Conservation (phyloP, 2,113 vertebrate species). For the Sporophila hypoxantha region DNA sequence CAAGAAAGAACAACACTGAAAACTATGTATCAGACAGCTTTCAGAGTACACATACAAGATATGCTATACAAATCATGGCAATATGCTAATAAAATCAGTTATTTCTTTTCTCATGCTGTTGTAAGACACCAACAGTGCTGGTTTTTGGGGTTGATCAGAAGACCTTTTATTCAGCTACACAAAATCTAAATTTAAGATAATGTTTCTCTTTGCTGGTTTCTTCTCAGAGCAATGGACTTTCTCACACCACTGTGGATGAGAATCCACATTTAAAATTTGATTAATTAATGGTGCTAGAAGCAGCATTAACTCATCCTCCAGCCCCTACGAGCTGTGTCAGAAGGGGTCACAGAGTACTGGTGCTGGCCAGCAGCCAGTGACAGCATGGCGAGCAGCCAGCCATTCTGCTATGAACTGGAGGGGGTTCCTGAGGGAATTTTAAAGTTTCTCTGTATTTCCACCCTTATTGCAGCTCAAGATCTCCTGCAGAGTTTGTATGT, state of each 20-base stretch:
- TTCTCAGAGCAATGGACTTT: neutral
- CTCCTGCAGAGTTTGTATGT: neutral
- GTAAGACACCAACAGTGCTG: neutral
- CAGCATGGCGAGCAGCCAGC: neutral
- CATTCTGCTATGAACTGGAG: neutral
- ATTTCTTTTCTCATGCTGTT: neutral
- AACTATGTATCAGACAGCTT: neutral
- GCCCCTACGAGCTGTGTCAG: neutral
- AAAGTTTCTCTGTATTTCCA: neutral
- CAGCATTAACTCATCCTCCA: conserved; percentile 26
- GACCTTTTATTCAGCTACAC: neutral
- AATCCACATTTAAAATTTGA: neutral
- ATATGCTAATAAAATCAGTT: neutral
- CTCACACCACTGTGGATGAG: neutral
- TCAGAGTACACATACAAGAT: neutral
- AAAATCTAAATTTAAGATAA: neutral
- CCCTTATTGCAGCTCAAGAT: neutral
- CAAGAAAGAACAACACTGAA: neutral
- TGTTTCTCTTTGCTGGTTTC: neutral
- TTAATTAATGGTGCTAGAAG: neutral
- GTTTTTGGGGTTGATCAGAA: neutral
- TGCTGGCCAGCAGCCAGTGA: conserved; percentile 20
- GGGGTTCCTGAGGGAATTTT: neutral
- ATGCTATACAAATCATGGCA: neutral
- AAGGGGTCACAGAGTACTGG: neutral